Evolutionary conservation across 2,113 vertebrate genomes (phyloP).

Genomic region (Oryzias celebensis): DNA sequence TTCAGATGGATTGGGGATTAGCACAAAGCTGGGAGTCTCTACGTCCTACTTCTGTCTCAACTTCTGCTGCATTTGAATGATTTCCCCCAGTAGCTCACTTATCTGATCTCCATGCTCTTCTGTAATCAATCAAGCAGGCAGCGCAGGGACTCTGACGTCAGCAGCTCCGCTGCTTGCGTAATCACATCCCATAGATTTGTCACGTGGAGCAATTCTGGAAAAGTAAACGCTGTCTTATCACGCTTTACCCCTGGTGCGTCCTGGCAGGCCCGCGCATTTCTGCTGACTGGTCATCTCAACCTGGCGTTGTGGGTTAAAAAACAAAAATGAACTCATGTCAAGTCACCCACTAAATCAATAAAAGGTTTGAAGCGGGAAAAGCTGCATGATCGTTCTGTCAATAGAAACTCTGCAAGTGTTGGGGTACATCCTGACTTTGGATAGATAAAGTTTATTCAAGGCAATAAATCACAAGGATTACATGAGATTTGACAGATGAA

Average conservation of each 20-base stretch:
- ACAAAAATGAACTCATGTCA: neutral
- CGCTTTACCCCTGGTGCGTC: constrained; percentile 15
- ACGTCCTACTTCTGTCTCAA: too few relatives aligned
- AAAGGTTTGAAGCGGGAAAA: neutral
- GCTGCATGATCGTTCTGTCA: constrained; percentile 34
- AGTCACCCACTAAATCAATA: constrained; percentile 4
- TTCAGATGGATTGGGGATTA: too few relatives aligned
- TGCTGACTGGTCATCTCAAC: constrained; percentile 42
- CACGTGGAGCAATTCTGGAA: constrained; percentile 47
- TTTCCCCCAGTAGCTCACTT: constrained; percentile 17
- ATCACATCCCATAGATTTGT: constrained; percentile 51
- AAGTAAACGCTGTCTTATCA: constrained; percentile 64
- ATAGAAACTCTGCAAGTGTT: constrained; percentile 19
- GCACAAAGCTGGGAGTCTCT: too few relatives aligned
- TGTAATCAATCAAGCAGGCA: constrained; percentile 67
- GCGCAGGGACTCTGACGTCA: constrained; percentile 56
- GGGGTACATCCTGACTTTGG: constrained; percentile 9
- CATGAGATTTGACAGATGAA: constrained; percentile 9
- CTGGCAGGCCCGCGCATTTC: constrained; percentile 8
- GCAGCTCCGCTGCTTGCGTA: constrained; percentile 54
- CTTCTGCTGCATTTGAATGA: too few relatives aligned
- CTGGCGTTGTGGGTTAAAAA: constrained; percentile 11
- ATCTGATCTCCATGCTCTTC: constrained; percentile 35
- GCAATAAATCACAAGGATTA: constrained; percentile 24
- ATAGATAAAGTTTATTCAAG: constrained; percentile 23